phyloP scores from a whole-genome alignment of 2,888 invertebrate genomes.

The Colostygia pectinataria region DNA sequence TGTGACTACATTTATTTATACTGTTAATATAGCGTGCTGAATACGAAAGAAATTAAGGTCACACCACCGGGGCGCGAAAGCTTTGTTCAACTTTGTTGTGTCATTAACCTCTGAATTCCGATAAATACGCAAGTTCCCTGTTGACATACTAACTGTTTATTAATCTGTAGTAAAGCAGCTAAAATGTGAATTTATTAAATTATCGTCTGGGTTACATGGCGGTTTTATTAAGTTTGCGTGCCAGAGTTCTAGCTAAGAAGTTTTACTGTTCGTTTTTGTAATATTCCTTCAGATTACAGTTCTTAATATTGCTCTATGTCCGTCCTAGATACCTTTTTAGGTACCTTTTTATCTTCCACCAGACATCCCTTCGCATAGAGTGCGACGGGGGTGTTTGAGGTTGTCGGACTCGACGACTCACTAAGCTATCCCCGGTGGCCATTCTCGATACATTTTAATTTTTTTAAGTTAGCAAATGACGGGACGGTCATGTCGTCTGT shows the following conservation, averaged over 20 bases:
- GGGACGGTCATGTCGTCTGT: too few relatives aligned
- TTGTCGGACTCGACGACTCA: too few relatives aligned
- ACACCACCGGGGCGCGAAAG: slow-evolving; percentile 16
- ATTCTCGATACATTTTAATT: too few relatives aligned
- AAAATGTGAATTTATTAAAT: neutral
- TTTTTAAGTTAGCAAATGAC: too few relatives aligned
- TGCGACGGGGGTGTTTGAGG: too few relatives aligned
- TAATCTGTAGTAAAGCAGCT: slow-evolving; percentile 14
- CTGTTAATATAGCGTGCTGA: slow-evolving; percentile 21
- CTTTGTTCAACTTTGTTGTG: slow-evolving; percentile 44
- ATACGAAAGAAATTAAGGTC: slow-evolving; percentile 24
- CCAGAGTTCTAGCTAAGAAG: neutral
- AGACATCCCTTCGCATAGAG: too few relatives aligned
- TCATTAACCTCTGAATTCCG: slow-evolving; percentile 40
- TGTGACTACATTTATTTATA: slow-evolving; percentile 23
- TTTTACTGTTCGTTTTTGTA: too few relatives aligned
- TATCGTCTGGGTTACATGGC: neutral
- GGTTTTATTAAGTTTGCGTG: neutral
- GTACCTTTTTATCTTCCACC: too few relatives aligned
- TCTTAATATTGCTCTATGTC: too few relatives aligned
- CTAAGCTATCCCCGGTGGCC: too few relatives aligned
- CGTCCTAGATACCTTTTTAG: too few relatives aligned
- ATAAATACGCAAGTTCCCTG: slow-evolving; percentile 37
- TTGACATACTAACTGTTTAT: slow-evolving; percentile 37
- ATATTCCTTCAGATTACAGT: too few relatives aligned